Base-by-base conservation (phyloP, 2,888 invertebrate genomes). In the Metellina segmentata region DNA sequence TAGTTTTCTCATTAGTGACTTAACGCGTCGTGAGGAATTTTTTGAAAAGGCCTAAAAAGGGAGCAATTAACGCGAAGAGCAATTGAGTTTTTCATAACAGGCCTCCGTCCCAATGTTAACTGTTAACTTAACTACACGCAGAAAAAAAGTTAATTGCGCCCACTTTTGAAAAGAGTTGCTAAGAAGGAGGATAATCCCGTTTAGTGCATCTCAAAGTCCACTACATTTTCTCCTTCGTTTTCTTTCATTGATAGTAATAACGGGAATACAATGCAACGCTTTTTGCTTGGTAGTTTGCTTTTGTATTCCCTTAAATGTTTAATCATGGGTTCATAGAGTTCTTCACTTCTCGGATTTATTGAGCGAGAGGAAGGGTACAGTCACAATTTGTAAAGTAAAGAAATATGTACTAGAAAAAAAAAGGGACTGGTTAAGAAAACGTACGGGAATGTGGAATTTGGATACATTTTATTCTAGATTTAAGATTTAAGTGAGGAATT, bases 1-100 rank as follows among this genome's bases (percentile, higher is more conserved):
- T 72, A n/a, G 72, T 72, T 71, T 87, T 53, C 81, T 87, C 87
- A 87, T 87, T 87, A 87, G 53, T 71, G 48, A 81, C 34, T 81
- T 79, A 85, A 81, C 87, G 81, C 70, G 61, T 19, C 77, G 52
- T 19, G 53, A 34, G 77, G n/a, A 49, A 79, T 16, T 72, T 79
- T 72, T 87, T 79, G 20, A 16, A 81, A 74, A 70, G 69, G 19
- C 49, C 16, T 49, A 19, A 81, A 81, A 72, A 81, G 53, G 20
- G 7, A 79, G 87, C 87, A 87, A 87, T 87, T 87, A 87, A 71
- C 53, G 53, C 16, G n/a, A 77, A 79, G n/a, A 71, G 72, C 53
- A 72, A 87, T 87, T 81, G 71, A 79, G 81, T 87, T 87, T 87
- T 87, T 87, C 81, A 52, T 20, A 53, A 79, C 20, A 61, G 13